Conservation (phyloP, 2,888 invertebrate genomes). For the Athalia cordata region DNA sequence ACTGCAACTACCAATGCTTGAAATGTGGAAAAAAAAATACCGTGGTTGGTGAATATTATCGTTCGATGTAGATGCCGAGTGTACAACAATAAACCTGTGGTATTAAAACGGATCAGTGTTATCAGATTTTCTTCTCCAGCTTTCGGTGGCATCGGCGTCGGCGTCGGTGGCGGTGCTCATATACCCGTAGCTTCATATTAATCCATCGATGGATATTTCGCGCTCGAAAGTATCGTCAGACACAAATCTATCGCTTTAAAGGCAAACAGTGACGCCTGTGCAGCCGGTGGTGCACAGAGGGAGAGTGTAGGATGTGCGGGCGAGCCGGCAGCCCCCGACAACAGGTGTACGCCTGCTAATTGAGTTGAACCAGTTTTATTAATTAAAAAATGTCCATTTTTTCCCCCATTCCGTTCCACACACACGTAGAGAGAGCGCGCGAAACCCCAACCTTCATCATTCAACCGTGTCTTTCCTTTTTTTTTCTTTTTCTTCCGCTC, state of each 20-base stretch:
- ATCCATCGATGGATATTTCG: too few relatives aligned
- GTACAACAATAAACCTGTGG: too few relatives aligned
- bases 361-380: constrained; percentile 46
- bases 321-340: constrained; percentile 30
- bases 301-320: not conserved
- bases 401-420: not conserved
- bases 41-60: too few relatives aligned
- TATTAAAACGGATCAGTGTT: too few relatives aligned
- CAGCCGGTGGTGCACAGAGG: not conserved
- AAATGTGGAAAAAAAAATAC: too few relatives aligned
- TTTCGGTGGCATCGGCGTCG: too few relatives aligned
- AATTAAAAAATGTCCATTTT: constrained; percentile 37
- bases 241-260: constrained; percentile 43
- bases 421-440: constrained; percentile 18
- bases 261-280: not conserved
- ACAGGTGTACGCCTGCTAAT: constrained; percentile 44
- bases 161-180: too few relatives aligned
- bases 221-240: not conserved
- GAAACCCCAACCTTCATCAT: constrained; percentile 36
- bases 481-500: constrained; percentile 26
- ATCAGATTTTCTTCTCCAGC: too few relatives aligned
- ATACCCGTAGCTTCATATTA: too few relatives aligned
- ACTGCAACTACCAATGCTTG: too few relatives aligned
- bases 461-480: constrained; percentile 11
- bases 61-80: too few relatives aligned